Evolutionary conservation across 2,113 vertebrate genomes (phyloP).

Genomic region (Sebastes schlegelii): DNA sequence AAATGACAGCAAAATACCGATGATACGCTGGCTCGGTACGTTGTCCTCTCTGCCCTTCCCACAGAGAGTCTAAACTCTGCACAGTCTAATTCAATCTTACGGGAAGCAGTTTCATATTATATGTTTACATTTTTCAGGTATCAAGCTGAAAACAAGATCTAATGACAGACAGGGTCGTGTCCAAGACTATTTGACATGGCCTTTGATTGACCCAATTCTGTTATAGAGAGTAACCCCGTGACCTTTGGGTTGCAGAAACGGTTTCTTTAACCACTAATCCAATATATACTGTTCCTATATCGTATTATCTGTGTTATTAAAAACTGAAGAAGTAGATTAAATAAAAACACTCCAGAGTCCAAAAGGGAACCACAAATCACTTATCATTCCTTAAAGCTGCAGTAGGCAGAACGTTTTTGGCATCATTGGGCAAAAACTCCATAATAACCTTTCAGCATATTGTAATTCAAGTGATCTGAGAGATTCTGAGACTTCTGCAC

Average conservation of each 20-base stretch:
- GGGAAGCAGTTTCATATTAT: not conserved
- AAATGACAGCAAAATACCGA: constrained; percentile 70
- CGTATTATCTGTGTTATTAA: not conserved
- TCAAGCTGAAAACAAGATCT: constrained; percentile 7
- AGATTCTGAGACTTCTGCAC: no score
- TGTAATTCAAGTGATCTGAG: no score
- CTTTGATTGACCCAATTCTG: not conserved
- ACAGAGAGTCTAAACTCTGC: constrained; percentile 16
- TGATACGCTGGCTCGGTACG: constrained; percentile 34
- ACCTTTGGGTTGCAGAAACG: constrained; percentile 1
- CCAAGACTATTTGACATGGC: constrained; percentile 9
- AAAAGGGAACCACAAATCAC: not conserved
- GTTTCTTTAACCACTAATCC: constrained; percentile 11
- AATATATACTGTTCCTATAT: not conserved
- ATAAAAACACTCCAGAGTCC: constrained; percentile 20
- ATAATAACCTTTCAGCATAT: no score
- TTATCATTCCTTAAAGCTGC: not conserved
- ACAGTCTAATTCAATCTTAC: constrained; percentile 10
- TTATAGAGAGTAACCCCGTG: not conserved
- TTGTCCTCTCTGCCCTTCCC: constrained; percentile 35
- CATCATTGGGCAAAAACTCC: no score
- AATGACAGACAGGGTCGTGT: not conserved
- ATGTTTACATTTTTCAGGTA: constrained; percentile 14
- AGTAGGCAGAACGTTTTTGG: no score
- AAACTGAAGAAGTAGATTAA: not conserved